Evolutionary conservation across 2,888 invertebrate species (phyloP).

Genomic region (Diarsia dahlii): DNA sequence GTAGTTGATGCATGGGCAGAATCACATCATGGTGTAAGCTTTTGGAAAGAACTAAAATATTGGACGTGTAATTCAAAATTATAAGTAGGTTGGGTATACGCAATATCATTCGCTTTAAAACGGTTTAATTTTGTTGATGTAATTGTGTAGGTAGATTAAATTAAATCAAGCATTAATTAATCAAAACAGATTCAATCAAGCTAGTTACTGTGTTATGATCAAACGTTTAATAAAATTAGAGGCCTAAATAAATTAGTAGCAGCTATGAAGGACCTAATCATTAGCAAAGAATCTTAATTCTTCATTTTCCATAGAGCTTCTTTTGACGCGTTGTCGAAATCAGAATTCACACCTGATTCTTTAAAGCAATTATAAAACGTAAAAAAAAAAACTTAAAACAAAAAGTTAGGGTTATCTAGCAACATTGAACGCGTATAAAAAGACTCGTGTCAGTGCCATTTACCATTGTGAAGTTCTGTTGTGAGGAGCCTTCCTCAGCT

Average conservation of each 20-base stretch:
- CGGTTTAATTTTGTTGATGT: neutral
- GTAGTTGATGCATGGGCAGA: neutral
- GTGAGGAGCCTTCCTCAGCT: too few species aligned
- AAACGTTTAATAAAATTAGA: neutral
- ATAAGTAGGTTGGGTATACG: neutral
- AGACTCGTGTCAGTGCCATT: too few species aligned
- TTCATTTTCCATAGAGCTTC: neutral
- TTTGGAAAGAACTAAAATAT: neutral
- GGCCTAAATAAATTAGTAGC: conserved; percentile 15
- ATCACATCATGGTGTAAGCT: neutral
- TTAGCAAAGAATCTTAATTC: neutral
- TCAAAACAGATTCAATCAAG: conserved; percentile 1
- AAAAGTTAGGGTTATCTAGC: too few species aligned
- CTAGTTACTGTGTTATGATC: neutral
- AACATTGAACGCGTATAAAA: too few species aligned
- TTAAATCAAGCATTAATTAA: neutral
- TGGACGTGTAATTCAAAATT: neutral
- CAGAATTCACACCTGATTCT: neutral
- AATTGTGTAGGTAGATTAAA: neutral
- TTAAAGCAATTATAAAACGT: neutral
- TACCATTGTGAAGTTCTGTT: too few species aligned
- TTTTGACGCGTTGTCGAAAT: neutral
- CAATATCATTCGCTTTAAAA: neutral
- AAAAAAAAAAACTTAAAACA: neutral
- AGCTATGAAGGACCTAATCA: neutral